Evolutionary conservation across 2,888 invertebrate genomes (phyloP).

Genomic region (Macaria notata): DNA sequence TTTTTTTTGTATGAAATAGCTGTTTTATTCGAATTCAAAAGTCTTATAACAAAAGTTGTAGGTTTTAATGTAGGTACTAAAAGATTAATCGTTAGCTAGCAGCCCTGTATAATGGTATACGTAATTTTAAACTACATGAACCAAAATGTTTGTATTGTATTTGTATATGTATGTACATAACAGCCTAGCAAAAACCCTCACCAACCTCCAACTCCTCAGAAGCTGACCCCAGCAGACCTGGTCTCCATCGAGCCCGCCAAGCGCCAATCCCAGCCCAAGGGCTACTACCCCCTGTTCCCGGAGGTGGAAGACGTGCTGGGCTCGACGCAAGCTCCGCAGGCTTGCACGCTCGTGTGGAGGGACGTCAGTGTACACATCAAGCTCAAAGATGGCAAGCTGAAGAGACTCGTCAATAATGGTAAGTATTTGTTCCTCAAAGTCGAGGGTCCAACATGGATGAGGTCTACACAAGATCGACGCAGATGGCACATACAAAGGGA

Average conservation of each 20-base stretch:
- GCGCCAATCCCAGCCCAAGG: slow-evolving; percentile 39
- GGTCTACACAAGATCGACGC: too few relatives aligned
- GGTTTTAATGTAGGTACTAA: too few relatives aligned
- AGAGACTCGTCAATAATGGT: slow-evolving; percentile 91
- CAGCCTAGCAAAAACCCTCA: background rate
- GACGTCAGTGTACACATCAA: slow-evolving; percentile 88
- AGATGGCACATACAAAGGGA: too few relatives aligned
- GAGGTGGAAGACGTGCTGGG: slow-evolving; percentile 77
- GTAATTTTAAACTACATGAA: too few relatives aligned
- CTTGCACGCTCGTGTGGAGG: slow-evolving; percentile 90
- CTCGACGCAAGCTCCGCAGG: slow-evolving; percentile 79
- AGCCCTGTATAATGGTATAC: too few relatives aligned
- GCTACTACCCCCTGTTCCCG: slow-evolving; percentile 53
- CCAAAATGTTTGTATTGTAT: background rate
- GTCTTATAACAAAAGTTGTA: too few relatives aligned
- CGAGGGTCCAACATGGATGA: too few relatives aligned
- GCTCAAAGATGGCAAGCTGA: slow-evolving; percentile 75
- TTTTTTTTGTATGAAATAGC: too few relatives aligned
- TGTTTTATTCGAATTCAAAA: too few relatives aligned
- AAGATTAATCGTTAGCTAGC: too few relatives aligned
- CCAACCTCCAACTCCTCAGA: slow-evolving; percentile 33
- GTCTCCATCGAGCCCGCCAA: slow-evolving; percentile 39
- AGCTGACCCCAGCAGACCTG: slow-evolving; percentile 46
- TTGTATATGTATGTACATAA: background rate
- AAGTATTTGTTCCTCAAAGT: slow-evolving; percentile 31